phyloP scores from a whole-genome alignment of 2,888 invertebrate genomes.

The Campopleginae sp. region DNA sequence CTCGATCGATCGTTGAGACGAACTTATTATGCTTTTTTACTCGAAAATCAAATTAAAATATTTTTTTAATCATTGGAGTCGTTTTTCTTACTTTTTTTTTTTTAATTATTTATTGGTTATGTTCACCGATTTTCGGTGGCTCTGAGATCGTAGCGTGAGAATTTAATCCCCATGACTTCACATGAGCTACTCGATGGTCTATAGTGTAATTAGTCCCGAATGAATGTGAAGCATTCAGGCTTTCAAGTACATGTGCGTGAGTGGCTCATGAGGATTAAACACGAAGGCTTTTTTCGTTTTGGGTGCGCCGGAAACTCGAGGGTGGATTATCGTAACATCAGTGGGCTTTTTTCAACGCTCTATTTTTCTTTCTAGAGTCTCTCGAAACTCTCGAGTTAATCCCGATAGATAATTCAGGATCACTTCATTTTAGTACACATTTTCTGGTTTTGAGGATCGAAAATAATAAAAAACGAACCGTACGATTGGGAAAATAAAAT shows the following conservation, averaged over 20 bases:
- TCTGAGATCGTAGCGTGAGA: background rate
- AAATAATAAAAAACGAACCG: background rate
- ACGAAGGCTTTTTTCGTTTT: conserved; percentile 2
- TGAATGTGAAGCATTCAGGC: conserved; percentile 34
- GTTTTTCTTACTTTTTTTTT: background rate
- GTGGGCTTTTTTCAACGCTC: conserved; percentile 6
- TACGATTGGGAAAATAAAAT: background rate
- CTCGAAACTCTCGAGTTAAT: conserved; percentile 22
- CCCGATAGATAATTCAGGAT: conserved; percentile 11
- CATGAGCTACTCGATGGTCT: background rate
- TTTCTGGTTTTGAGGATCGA: background rate
- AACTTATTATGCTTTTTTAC: background rate
- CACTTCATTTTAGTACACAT: background rate
- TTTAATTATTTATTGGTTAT: background rate
- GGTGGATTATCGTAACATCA: conserved; percentile 15
- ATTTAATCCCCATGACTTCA: background rate
- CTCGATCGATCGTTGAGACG: background rate
- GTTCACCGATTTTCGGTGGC: background rate
- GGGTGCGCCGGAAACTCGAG: conserved; percentile 28
- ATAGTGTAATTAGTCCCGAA: conserved; percentile 15
- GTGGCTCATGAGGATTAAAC: background rate
- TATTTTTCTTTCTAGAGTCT: conserved; percentile 26
- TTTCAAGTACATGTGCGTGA: background rate
- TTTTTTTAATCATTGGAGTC: background rate
- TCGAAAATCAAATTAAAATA: background rate